phyloP scores from a whole-genome alignment of 2,888 invertebrate species.

The Hedychridium roseum region DNA sequence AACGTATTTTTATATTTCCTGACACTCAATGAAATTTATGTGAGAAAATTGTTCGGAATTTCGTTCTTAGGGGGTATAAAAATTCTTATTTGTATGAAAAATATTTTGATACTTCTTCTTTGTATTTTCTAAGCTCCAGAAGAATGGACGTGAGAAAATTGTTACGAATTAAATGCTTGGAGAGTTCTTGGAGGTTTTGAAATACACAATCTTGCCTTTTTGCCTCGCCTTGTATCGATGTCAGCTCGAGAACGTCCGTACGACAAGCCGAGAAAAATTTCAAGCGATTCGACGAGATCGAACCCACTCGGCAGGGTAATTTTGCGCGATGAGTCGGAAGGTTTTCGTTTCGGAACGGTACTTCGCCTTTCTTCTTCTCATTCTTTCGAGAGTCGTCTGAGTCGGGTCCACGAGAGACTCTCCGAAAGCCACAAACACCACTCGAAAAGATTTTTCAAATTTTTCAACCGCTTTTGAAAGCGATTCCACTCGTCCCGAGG shows the following conservation, averaged over 20 bases:
- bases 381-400: not conserved
- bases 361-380: slow-evolving; percentile 13
- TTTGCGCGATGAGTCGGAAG: slow-evolving; percentile 50
- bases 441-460: slow-evolving; percentile 25
- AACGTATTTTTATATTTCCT: too few species aligned
- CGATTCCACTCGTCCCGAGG: slow-evolving; percentile 12
- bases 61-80: too few species aligned
- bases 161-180: too few species aligned
- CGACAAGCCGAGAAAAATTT: slow-evolving; percentile 46
- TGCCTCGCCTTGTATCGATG: slow-evolving; percentile 49
- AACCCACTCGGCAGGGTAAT: slow-evolving; percentile 47
- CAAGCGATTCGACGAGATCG: slow-evolving; percentile 46
- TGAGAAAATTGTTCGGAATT: too few species aligned
- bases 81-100: too few species aligned
- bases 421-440: slow-evolving; percentile 36
- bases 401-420: slow-evolving; percentile 10
- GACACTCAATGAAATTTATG: too few species aligned
- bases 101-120: too few species aligned
- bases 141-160: too few species aligned
- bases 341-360: slow-evolving; percentile 31
- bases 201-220: too few species aligned
- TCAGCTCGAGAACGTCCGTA: slow-evolving; percentile 39
- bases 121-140: too few species aligned
- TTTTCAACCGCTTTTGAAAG: slow-evolving; percentile 11
- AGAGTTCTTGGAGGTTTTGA: too few species aligned